Evolutionary conservation across 2,113 vertebrate genomes (phyloP), one percentile per base, ranked within the genome.

Genomic region (Beaufortia kweichowensis): DNA sequence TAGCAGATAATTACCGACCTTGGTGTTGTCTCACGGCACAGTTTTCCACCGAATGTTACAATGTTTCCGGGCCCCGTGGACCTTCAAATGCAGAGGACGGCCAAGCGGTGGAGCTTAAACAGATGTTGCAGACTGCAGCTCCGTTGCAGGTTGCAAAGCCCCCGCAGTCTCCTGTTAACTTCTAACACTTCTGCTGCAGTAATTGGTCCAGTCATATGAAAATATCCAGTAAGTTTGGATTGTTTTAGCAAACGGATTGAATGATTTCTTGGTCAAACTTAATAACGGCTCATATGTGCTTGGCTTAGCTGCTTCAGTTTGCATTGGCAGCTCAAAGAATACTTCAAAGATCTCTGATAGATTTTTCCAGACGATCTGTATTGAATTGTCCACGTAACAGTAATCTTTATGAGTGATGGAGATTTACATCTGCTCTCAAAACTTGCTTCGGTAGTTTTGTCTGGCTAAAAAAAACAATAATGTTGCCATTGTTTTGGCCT

Each of bases 1-100:
- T 83, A 76, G 73, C 67, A 67, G 79, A 83, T 85, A 83, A 83
- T 85, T 81, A 83, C 57, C 19, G 69, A 83, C 84, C 74, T 77
- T 77, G 74, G 77, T 81, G 76, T 70, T 74, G 81, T 83, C 76
- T 83, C 63, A 72, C 81, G 70, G 69, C 69, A 77, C 62, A 66
- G 64, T 77, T 82, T 79, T 82, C 78, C 74, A 56, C 33, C 65
- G 67, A 68, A 64, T 70, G 57, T 79, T 75, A 68, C 79, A 78
- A 81, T 81, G 64, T 77, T 77, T 83, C 69, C 55, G 69, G 59
- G 69, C 76, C 69, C 53, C 41, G 39, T 39, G 35, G 74, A 67
- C 79, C 59, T 79, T 81, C 50, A 70, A 78, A 67, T 76, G 67
- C 67, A 56, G 53, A 26, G 29, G 61, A 77, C 48, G 61, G 31